phyloP scores from a whole-genome alignment of 1,140 invertebrate genomes.

The Drosophila nigrodunni region DNA sequence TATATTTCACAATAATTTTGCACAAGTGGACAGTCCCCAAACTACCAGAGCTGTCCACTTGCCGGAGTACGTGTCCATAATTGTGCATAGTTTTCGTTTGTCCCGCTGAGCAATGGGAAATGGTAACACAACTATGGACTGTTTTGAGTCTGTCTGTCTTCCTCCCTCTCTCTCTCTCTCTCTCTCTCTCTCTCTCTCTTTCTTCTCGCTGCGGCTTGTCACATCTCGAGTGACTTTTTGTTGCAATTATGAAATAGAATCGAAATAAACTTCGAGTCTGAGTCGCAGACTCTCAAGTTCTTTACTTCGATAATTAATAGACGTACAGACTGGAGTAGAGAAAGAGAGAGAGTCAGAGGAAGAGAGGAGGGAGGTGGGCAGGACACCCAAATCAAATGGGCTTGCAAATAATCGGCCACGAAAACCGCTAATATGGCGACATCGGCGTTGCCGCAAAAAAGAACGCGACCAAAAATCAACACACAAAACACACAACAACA shows the following conservation, averaged over 20 bases:
- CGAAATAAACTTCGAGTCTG: constrained; percentile 34
- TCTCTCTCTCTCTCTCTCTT: neutral
- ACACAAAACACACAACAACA: constrained; percentile 39
- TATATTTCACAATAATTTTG: constrained; percentile 80
- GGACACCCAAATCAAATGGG: constrained; percentile 58
- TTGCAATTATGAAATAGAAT: constrained; percentile 65
- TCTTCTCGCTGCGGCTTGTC: constrained; percentile 38
- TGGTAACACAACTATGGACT: constrained; percentile 37
- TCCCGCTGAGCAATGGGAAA: neutral
- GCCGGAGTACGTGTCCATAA: constrained; percentile 59
- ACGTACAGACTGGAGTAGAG: neutral
- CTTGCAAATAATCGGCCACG: constrained; percentile 68
- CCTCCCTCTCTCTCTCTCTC: neutral
- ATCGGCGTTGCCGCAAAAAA: constrained; percentile 39
- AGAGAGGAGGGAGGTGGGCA: neutral
- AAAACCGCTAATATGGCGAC: constrained; percentile 71
- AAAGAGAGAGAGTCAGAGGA: too few species aligned
- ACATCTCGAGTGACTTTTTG: constrained; percentile 44
- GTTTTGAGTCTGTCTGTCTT: constrained; percentile 4
- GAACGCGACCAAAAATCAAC: constrained; percentile 55
- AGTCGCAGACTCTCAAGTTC: neutral
- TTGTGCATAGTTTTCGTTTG: constrained; percentile 54
- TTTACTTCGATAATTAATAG: constrained; percentile 37
- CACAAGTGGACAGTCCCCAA: constrained; percentile 63
- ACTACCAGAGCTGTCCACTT: neutral